phyloP scores from a whole-genome alignment of 2,797 vertebrate species.

The Anableps anableps region DNA sequence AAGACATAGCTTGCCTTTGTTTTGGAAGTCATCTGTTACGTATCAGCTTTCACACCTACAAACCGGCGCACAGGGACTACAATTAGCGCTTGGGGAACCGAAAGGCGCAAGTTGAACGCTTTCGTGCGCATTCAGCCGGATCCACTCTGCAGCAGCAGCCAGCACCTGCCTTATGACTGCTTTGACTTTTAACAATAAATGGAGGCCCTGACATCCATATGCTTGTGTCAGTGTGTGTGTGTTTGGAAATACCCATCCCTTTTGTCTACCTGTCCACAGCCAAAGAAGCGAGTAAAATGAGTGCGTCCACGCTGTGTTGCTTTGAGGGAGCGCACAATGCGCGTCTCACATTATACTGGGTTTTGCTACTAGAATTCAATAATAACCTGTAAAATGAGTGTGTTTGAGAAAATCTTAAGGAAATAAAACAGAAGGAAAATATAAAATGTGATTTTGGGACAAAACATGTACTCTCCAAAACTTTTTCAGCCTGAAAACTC shows the following conservation, averaged over 20 bases:
- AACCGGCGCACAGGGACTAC: conserved; percentile 12
- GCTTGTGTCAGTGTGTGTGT: background rate
- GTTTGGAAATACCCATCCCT: conserved; percentile 49
- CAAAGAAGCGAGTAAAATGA: conserved; percentile 31
- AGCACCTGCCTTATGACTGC: conserved; percentile 20
- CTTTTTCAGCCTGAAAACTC: conserved; percentile 24
- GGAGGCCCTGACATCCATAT: conserved; percentile 15
- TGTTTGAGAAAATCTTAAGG: background rate
- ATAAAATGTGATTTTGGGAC: background rate
- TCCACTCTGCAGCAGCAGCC: conserved; percentile 6
- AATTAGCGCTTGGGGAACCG: conserved; percentile 38
- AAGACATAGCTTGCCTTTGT: conserved; percentile 17
- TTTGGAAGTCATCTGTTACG: conserved; percentile 38
- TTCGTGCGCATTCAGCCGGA: conserved; percentile 29
- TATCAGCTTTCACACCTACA: conserved; percentile 47
- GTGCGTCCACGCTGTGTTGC: conserved; percentile 61
- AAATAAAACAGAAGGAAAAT: too few relatives aligned
- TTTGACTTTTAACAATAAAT: conserved; percentile 9
- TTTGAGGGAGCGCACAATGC: conserved; percentile 51
- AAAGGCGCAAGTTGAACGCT: conserved; percentile 19
- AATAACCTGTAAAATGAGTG: background rate
- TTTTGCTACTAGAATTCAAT: conserved; percentile 20
- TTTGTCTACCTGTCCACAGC: conserved; percentile 55
- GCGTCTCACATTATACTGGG: conserved; percentile 50
- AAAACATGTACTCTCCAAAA: background rate